Evolutionary conservation across 2,888 invertebrate species (phyloP).

Genomic region (Molorchus minor): DNA sequence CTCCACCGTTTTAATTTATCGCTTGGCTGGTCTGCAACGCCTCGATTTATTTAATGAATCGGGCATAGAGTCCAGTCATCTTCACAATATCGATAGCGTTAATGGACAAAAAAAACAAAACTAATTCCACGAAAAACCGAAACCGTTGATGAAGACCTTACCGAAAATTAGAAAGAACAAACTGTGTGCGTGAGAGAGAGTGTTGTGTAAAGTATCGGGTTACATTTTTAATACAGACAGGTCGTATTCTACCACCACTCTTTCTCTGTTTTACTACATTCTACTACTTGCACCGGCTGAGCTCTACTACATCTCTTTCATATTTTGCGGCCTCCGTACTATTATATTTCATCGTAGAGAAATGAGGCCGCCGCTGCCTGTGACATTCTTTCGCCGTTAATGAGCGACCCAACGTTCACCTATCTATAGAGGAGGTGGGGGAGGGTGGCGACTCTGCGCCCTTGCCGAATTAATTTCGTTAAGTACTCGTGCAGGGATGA

Average conservation of each 20-base stretch:
- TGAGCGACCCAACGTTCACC: slow-evolving; percentile 2
- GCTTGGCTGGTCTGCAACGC: too few relatives aligned
- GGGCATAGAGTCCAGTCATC: too few relatives aligned
- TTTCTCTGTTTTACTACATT: slow-evolving; percentile 7
- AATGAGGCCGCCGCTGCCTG: slow-evolving; percentile 3
- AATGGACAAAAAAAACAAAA: too few relatives aligned
- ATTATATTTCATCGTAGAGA: slow-evolving; percentile 7
- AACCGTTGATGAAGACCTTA: neutral
- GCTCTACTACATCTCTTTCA: slow-evolving; percentile 18
- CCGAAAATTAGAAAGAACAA: slow-evolving; percentile 9
- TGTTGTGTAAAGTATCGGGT: slow-evolving; percentile 4
- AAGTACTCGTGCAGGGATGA: neutral
- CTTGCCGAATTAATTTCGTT: neutral
- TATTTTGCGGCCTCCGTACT: slow-evolving; percentile 10
- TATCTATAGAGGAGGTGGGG: neutral
- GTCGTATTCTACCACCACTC: neutral
- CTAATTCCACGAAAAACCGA: too few relatives aligned
- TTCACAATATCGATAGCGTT: too few relatives aligned
- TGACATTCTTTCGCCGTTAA: slow-evolving; percentile 8
- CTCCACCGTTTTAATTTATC: too few relatives aligned
- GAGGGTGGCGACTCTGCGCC: neutral
- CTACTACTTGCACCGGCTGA: slow-evolving; percentile 8
- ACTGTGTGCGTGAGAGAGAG: neutral
- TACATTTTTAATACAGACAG: slow-evolving; percentile 9
- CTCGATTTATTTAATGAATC: too few relatives aligned